Percentiles rank a stretch among this genome's conserved stretches.
phyloP scores from a whole-genome alignment of 2,797 vertebrate species.

The Heliangelus exortis region DNA sequence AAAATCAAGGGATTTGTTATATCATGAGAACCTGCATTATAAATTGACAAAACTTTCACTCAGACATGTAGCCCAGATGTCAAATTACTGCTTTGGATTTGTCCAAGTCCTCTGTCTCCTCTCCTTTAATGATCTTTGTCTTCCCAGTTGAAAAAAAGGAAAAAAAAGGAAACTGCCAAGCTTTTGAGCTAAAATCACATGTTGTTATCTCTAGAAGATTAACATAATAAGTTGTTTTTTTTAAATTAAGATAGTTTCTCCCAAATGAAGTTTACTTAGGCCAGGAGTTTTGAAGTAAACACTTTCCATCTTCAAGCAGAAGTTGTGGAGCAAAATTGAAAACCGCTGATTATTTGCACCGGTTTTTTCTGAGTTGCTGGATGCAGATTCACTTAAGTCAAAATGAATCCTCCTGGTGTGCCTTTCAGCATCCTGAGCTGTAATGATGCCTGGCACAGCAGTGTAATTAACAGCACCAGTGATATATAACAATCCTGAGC shows the following conservation, averaged over 20 bases:
- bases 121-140: neutral
- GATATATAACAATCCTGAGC: slow-evolving; percentile 58
- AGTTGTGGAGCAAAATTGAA: neutral
- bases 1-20: neutral
- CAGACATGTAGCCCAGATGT: neutral
- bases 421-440: slow-evolving; percentile 66
- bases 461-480: slow-evolving; percentile 74
- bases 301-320: neutral
- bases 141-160: neutral
- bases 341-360: slow-evolving; percentile 21
- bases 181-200: neutral
- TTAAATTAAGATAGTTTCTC: neutral
- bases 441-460: slow-evolving; percentile 71
- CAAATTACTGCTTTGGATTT: neutral
- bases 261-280: neutral
- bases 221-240: neutral
- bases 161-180: neutral
- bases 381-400: slow-evolving; percentile 61
- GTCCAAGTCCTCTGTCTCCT: neutral
- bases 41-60: neutral
- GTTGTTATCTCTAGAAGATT: neutral
- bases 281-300: neutral
- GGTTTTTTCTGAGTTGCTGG: slow-evolving; percentile 30
- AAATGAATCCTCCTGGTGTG: slow-evolving; percentile 60
- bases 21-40: neutral